Base-by-base conservation (phyloP, 2,797 vertebrate species). In the Danio kyathit region DNA sequence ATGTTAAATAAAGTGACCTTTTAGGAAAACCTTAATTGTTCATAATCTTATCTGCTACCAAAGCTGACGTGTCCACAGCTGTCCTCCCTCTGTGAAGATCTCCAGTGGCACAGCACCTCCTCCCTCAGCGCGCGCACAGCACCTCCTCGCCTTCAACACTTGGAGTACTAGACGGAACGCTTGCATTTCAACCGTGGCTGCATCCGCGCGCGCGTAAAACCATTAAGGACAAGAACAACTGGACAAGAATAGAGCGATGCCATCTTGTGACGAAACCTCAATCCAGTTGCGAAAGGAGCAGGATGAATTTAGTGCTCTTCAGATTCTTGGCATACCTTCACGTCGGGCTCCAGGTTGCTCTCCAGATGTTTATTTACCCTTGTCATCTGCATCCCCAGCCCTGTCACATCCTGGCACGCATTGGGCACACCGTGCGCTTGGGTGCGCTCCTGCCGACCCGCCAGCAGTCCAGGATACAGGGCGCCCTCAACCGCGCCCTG, bases 371-470 rank as follows among this genome's bases (percentile, higher is more conserved):
- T 67, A 89, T 94, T 19, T 91, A 91, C 79, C 87, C 92, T 64
- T 93, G 93, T 71, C 70, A 89, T 80, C 92, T 91, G 41, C 96
- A 96, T 89, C 95, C 95, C 5, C 95, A 97, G 88, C 95, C 95
- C 5, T 98, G 97, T 89, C 94, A 94, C 88, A 91, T 95, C 89
- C 92, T 93, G 84, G 89, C 91, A 78, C 93, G 92, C 81, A 87
- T 94, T 19, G 95, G 94, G 88, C 93, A 94, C 93, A 93, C 95
- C 7, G 93, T 96, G 90, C 96, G 95, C 87, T 92, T 98, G 89
- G 97, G 95, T 21, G 96, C 90, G 81, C 94, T 98, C 70, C 87
- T 97, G 89, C 96, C 97, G 48, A 90, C 91, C 84, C 88, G 91
- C 3, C 93, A 94, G 88, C 94, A 95, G 82, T 91, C 92, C 85